Evolutionary conservation across 2,797 vertebrate species (phyloP), one percentile per base, ranked within the genome.

Genomic region (Onychomys arenicola): DNA sequence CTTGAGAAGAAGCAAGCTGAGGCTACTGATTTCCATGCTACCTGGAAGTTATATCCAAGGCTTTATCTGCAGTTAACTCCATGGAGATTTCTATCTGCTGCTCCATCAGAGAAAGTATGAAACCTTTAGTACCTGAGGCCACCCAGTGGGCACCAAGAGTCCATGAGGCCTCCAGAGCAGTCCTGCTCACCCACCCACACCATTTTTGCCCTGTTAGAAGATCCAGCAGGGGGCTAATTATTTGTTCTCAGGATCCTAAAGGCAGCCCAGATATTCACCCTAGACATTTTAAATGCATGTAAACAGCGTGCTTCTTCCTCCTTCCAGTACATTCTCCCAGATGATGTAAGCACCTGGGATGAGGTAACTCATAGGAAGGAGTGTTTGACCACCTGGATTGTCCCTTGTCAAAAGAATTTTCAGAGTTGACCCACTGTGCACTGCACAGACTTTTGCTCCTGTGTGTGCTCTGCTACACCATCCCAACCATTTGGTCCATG

Each of bases 41-140:
- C 59, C 16, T 77, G 57, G 71, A 57, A 32, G 73, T 73, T 88
- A 32, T 88, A 32, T 71, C 46, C 37, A 67, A 25, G 17, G 55
- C 21, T 88, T 88, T 10, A 55, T 52, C 49, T 77, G 5, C 52
- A n/a, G 0, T 84, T 83, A 88, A 76, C 43, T 76, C 78, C 29
- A 16, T 63, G 71, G 83, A 16, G 61, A 57, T 96, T 89, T 83
- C 49, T 93, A 76, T 77, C 46, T 86, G 43, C 77, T 49, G 12
- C 29, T 65, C 55, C 21, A 32, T 82, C 49, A 40, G 13, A 73
- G 52, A 89, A 67, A 63, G 2, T 49, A 55, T 14, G 6, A 57
- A 7, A 67, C 32, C 57, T 69, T 52, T 69, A 52, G 65, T 55
- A 57, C 21, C 16, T 29, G n/a, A 85, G 61, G 82, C 40, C 6